Conservation (phyloP, 2,888 invertebrate genomes). For the Anoplius nigerrimus region DNA sequence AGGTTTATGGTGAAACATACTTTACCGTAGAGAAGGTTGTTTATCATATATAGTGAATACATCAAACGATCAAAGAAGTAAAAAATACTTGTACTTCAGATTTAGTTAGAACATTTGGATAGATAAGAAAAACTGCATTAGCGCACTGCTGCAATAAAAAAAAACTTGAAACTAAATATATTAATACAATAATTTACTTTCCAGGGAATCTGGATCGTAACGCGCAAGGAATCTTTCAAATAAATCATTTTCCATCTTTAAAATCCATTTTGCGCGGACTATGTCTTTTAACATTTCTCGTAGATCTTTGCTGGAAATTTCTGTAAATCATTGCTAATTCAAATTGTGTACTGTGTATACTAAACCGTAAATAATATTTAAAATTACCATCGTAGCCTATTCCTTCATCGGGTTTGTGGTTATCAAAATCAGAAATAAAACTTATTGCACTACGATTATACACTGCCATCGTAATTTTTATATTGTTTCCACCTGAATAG, state of each 20-base stretch:
- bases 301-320: conserved; percentile 61
- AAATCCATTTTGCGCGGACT: conserved; percentile 57
- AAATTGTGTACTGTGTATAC: no score
- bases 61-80: no score
- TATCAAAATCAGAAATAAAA: background rate
- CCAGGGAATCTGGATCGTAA: conserved; percentile 75
- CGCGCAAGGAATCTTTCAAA: conserved; percentile 76
- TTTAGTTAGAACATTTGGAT: no score
- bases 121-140: no score
- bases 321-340: conserved; percentile 44
- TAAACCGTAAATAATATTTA: no score
- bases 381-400: background rate
- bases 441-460: background rate
- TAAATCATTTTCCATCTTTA: conserved; percentile 77
- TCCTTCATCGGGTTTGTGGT: background rate
- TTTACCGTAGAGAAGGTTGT: no score
- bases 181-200: conserved; percentile 68
- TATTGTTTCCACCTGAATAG: no score
- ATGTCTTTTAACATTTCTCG: conserved; percentile 48
- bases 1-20: no score
- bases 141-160: no score
- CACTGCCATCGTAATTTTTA: background rate
- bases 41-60: no score
- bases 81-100: no score
- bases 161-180: background rate